Conservation (phyloP, 2,797 vertebrate species). For the Myotis findleyi region DNA sequence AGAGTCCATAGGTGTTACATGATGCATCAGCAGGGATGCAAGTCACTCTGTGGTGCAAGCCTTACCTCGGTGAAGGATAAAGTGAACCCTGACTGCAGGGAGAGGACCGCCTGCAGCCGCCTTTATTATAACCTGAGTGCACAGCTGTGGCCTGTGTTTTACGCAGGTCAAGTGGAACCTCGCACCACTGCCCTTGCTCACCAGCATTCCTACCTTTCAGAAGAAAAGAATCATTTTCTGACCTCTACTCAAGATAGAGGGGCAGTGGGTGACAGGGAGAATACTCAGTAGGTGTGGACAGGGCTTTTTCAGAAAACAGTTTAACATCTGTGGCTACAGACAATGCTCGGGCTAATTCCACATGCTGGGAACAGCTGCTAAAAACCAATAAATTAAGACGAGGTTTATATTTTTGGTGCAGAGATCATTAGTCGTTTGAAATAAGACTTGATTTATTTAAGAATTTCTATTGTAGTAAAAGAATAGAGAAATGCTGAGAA, state of each 20-base stretch:
- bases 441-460: neutral
- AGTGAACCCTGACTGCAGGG: neutral
- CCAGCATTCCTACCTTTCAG: neutral
- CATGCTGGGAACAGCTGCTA: neutral
- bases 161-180: rapidly evolving
- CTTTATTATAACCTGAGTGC: neutral
- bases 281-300: rapidly evolving
- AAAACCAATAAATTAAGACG: neutral
- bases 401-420: neutral
- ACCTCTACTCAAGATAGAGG: neutral
- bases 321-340: neutral
- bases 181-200: neutral
- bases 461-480: conserved; percentile 1
- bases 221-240: neutral
- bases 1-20: neutral
- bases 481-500: neutral
- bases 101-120: rapidly evolving
- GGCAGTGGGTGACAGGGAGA: neutral
- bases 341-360: neutral
- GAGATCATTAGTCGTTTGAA: neutral
- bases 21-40: neutral
- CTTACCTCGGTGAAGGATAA: neutral
- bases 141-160: rapidly evolving
- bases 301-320: neutral
- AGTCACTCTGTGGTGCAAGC: neutral